phyloP scores from a whole-genome alignment of 2,888 invertebrate species.

The Dicyrtomina minuta region DNA sequence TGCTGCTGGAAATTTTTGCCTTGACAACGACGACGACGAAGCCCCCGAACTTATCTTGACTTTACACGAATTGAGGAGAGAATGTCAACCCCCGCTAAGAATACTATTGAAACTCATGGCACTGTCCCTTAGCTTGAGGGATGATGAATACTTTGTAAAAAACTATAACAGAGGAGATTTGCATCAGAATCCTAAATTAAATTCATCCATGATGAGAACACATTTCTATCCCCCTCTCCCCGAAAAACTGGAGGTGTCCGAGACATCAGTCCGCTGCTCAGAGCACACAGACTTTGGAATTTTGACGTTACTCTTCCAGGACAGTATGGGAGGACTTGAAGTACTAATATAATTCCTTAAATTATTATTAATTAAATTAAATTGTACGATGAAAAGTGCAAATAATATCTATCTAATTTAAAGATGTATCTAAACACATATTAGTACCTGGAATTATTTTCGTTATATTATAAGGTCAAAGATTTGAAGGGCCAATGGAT shows the following conservation, averaged over 20 bases:
- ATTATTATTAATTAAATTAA: neutral
- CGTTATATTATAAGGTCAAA: slow-evolving; percentile 51
- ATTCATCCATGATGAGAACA: slow-evolving; percentile 42
- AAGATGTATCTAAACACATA: too few species aligned
- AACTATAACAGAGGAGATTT: slow-evolving; percentile 1
- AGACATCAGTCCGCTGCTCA: slow-evolving; percentile 51
- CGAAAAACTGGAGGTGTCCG: slow-evolving; percentile 9
- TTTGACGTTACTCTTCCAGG: slow-evolving; percentile 55
- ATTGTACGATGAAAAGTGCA: too few species aligned
- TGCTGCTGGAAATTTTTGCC: too few species aligned
- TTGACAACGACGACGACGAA: neutral
- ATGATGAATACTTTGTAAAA: slow-evolving; percentile 26
- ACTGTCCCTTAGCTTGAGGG: slow-evolving; percentile 10
- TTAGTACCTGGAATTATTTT: neutral
- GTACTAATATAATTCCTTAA: slow-evolving; percentile 36
- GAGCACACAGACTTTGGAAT: slow-evolving; percentile 55
- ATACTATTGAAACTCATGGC: slow-evolving; percentile 27
- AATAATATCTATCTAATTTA: too few species aligned
- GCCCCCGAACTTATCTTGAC: slow-evolving; percentile 4
- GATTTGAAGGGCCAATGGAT: slow-evolving; percentile 53
- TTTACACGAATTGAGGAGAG: slow-evolving; percentile 11
- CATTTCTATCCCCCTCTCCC: slow-evolving; percentile 51
- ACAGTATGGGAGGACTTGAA: slow-evolving; percentile 55
- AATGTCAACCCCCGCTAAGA: slow-evolving; percentile 1
- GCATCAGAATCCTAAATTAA: neutral